Base-by-base conservation (phyloP, 2,888 invertebrate species). In the Lissocephala sabroskyi region DNA sequence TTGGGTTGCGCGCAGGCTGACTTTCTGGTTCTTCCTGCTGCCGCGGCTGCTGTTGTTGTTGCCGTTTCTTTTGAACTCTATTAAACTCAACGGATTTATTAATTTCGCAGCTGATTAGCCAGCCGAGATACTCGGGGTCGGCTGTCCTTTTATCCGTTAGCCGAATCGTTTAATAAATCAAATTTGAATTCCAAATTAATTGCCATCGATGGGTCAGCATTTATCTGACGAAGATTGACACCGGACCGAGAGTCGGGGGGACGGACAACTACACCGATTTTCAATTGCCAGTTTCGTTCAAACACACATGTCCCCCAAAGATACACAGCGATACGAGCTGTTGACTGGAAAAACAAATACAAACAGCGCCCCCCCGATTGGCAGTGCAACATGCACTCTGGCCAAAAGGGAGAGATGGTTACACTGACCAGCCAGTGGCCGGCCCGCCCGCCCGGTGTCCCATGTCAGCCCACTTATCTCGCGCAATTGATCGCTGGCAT, bases 31-130 rank as follows among this genome's bases (percentile, higher is more conserved):
- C 18, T n/a, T 13, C 17, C n/a, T 42, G 1, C 14, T 48, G 32
- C 19, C 39, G 10, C 10, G n/a, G 39, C 42, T 41, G 52, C 52
- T 9, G 30, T 29, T n/a, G 39, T 23, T 16, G 42, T 33, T 46
- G 26, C 26, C 51, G 57, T 62, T 65, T 39, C 54, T 61, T 68
- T 71, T 75, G 79, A 79, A 79, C 80, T 79, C 77, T 70, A 79
- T 79, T 79, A 79, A 79, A 79, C 73, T 79, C 66, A 61, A 58
- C 59, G 71, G 68, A 70, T 68, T 75, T 71, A 75, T 75, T 75
- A 74, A 74, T 74, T 74, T 75, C 59, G 64, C 58, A 65, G 73
- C 70, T 75, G 73, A 74, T 74, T 74, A 71, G 73, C 68, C 65
- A 65, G 73, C 73, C 65, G 63, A 73, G 68, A 68, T 68, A 68